These are phyloP conservation scores for Holocentrus rufus DNA, from an alignment of 2,797 vertebrate species.

Conservation along the genomic window DNA sequence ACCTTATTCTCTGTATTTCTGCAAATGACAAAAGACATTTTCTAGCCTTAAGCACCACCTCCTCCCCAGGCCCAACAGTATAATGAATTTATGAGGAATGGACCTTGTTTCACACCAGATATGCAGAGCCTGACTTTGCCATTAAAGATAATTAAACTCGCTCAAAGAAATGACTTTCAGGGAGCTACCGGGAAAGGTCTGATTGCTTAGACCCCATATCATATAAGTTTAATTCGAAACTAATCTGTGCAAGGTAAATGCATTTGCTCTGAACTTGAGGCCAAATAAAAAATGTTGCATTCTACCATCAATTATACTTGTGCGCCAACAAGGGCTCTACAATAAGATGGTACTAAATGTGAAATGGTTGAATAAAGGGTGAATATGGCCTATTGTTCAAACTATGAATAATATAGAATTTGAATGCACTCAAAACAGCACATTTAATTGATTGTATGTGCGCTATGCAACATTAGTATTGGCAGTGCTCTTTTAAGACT, in stretches of 20 bases:
- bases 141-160: conserved; percentile 78
- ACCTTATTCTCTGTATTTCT: conserved; percentile 47
- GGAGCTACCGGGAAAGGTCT: conserved; percentile 59
- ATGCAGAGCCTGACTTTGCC: conserved; percentile 65
- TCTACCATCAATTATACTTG: conserved; percentile 54
- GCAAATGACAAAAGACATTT: conserved; percentile 60
- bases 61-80: conserved; percentile 37
- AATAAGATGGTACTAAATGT: conserved; percentile 44
- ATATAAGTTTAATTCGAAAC: conserved; percentile 75
- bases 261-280: conserved; percentile 65
- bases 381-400: conserved; percentile 25
- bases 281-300: conserved; percentile 58
- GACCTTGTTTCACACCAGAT: conserved; percentile 68
- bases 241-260: conserved; percentile 76
- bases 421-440: conserved; percentile 4
- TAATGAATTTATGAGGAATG: conserved; percentile 74
- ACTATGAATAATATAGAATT: conserved; percentile 8
- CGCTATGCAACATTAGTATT: too few species aligned
- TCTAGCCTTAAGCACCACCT: conserved; percentile 58
- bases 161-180: conserved; percentile 68
- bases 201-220: conserved; percentile 66
- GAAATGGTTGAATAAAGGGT: conserved; percentile 39
- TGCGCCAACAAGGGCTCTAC: conserved; percentile 42
- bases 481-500: too few species aligned
- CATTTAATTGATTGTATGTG: conserved; percentile 4